A percentile compares a stretch with the other conserved stretches of the same genome.
Evolutionary conservation across 2,888 invertebrate genomes (phyloP).

Genomic region (Volucella zonaria): DNA sequence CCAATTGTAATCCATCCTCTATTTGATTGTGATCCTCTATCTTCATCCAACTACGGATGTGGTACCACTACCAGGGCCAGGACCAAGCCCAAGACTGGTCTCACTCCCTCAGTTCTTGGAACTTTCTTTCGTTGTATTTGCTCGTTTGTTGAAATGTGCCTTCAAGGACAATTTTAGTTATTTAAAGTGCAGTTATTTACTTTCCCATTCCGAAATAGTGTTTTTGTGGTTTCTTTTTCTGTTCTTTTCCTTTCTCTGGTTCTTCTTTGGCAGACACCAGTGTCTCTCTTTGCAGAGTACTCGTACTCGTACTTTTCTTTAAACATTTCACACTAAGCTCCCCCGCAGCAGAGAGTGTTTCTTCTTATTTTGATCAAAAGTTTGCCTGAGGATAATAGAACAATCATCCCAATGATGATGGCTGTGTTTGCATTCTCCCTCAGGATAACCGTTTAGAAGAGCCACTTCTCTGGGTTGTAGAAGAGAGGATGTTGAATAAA

Average conservation of each 20-base stretch:
- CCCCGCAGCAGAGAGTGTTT: constrained; percentile 18
- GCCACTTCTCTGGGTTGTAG: background rate
- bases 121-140: constrained; percentile 4
- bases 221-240: constrained; percentile 36
- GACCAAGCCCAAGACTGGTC: too few species aligned
- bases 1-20: constrained; percentile 60
- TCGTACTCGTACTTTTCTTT: background rate
- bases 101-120: background rate
- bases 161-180: constrained; percentile 45
- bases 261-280: background rate
- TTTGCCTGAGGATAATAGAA: constrained; percentile 63
- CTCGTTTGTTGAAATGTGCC: constrained; percentile 25
- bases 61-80: too few species aligned
- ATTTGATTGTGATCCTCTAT: constrained; percentile 47
- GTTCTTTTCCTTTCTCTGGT: background rate
- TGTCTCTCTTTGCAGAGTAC: background rate
- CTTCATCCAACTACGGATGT: background rate
- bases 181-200: constrained; percentile 57
- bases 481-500: constrained; percentile 1
- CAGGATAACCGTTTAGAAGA: constrained; percentile 36
- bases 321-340: background rate
- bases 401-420: constrained; percentile 60
- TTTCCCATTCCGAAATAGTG: constrained; percentile 49
- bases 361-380: constrained; percentile 42
- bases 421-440: constrained; percentile 35